phyloP scores from a whole-genome alignment of 1,140 invertebrate species.

The Meteorus sp. region DNA sequence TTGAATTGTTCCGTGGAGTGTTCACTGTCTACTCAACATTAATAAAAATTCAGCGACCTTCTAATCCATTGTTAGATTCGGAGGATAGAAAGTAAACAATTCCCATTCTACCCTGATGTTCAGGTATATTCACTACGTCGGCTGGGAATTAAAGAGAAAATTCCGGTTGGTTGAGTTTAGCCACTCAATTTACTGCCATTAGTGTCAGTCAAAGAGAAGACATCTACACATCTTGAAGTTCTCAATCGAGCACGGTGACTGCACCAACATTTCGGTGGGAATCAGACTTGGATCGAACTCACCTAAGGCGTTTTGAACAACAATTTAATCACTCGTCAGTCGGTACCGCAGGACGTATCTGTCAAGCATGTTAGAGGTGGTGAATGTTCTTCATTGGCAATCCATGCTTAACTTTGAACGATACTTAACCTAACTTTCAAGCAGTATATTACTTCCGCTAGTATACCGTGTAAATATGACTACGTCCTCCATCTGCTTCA shows the following conservation, averaged over 20 bases:
- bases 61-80: no score
- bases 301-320: conserved; percentile 23
- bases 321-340: conserved; percentile 19
- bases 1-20: no score
- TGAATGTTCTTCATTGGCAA: background rate
- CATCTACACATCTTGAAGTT: background rate
- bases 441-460: background rate
- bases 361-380: background rate
- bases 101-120: no score
- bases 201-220: conserved; percentile 3
- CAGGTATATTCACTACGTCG: no score
- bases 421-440: background rate
- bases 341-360: background rate
- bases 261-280: conserved; percentile 8
- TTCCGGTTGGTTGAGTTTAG: background rate
- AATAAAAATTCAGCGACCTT: no score
- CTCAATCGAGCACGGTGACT: background rate
- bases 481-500: no score
- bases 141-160: no score
- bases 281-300: conserved; percentile 16
- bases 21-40: no score
- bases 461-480: no score
- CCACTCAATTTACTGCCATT: conserved; percentile 11
- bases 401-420: background rate
- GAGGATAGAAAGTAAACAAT: no score